A percentile compares a stretch with the other conserved stretches of the same genome.
Conservation (phyloP, 2,888 invertebrate genomes). For the Metacarcinus magister region DNA sequence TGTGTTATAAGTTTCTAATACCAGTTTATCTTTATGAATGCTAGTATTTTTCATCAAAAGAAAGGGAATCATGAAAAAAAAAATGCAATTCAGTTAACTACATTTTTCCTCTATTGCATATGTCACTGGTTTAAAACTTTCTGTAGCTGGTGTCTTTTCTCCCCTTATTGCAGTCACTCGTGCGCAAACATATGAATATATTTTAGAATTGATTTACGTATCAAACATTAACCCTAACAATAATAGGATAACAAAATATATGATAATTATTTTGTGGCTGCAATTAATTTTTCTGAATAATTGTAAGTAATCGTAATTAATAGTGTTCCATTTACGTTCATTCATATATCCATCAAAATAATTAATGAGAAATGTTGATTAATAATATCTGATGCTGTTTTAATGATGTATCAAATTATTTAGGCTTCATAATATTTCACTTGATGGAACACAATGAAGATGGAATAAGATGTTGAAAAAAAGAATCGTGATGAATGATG, state of each 20-base stretch:
- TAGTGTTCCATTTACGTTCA: not conserved
- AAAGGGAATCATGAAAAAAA: not conserved
- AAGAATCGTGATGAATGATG: not conserved
- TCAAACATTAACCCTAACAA: no score
- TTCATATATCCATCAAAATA: not conserved
- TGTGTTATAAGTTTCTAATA: not conserved
- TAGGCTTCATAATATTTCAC: not conserved
- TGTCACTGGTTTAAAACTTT: not conserved
- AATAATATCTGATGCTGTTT: not conserved
- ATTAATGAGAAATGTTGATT: not conserved
- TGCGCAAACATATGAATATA: no score
- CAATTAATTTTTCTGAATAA: not conserved
- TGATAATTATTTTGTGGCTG: not conserved
- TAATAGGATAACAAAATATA: no score
- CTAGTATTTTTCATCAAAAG: not conserved
- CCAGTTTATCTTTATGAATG: not conserved
- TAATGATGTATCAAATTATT: not conserved
- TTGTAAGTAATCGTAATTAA: not conserved
- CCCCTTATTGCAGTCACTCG: not conserved
- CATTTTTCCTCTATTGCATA: not conserved
- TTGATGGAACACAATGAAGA: not conserved
- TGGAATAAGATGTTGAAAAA: not conserved
- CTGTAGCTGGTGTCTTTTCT: not conserved
- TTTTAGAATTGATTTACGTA: no score
- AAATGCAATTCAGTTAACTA: not conserved